Base-by-base conservation (phyloP, 1,140 invertebrate genomes). In the Drosophila quadrilineata region DNA sequence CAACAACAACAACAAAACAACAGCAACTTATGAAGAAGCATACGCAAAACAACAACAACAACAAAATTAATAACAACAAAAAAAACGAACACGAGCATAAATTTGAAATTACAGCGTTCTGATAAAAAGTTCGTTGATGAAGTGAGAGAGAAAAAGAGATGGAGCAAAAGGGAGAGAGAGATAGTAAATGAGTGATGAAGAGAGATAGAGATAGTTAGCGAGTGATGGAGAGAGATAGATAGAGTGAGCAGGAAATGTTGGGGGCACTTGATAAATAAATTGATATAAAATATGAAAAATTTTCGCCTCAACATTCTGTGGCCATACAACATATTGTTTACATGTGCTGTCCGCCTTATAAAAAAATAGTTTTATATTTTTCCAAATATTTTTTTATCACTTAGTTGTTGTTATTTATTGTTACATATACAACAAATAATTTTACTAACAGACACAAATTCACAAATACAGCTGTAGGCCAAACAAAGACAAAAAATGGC, bases 261-360 rank as follows among this genome's bases (percentile, higher is more conserved):
- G 48, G 33, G 43, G 33, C 40, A 75, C 50, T 74, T 79, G 53
- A 74, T 84, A 73, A 72, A 82, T 75, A 76, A 73, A 84, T 70
- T 69, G 63, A 58, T 76, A 59, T 69, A 50, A 69, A 73, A 62
- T 67, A 35, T 40, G 38, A 57, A 58, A 63, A 57, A 70, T 67
- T 45, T 66, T n/a, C n/a, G 46, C 63, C 46, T 65, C 54, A n/a
- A 74, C 22, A 62, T 46, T 28, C n/a, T n/a, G 19, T 31, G 50
- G 43, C n/a, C 54, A 73, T 40, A 60, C 57, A 71, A 21, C 57
- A 71, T 36, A 73, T 35, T 49, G 63, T 52, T 71, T 68, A 66
- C 65, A 74, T 59, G 70, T 62, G 59, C 36, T 38, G 29, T 10
- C 19, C 14, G 36, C 38, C 28, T 35, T n/a, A n/a, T n/a, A n/a